These are phyloP conservation scores for Anniella stebbinsi DNA, from an alignment of 2,797 vertebrate genomes.

Conservation along the genomic window DNA sequence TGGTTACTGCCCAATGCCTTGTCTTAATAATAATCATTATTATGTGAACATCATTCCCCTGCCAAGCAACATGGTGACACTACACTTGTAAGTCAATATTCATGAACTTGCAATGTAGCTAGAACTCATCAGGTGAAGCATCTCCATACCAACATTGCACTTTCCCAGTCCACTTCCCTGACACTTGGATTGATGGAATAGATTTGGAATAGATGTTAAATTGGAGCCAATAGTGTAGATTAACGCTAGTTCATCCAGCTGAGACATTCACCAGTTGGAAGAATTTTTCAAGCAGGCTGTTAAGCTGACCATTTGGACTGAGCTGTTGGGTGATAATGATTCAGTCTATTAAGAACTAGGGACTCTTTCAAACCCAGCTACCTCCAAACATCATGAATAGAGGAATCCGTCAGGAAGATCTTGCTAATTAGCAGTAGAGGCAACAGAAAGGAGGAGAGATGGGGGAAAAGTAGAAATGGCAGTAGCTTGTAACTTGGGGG, in stretches of 20 bases:
- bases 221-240: rapidly evolving
- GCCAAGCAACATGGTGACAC: not conserved
- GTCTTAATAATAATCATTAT: not conserved
- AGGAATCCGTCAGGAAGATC: slow-evolving; percentile 20
- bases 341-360: not conserved
- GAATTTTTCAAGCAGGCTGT: slow-evolving; percentile 24
- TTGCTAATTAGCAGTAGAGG: slow-evolving; percentile 23
- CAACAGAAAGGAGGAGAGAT: not conserved
- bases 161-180: not conserved
- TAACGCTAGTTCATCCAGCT: slow-evolving; percentile 8
- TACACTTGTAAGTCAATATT: not conserved
- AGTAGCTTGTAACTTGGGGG: not conserved
- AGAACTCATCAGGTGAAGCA: not conserved
- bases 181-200: not conserved
- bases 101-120: not conserved
- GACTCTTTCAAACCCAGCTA: slow-evolving; percentile 13
- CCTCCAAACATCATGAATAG: slow-evolving; percentile 19
- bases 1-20: too few relatives aligned
- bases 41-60: not conserved
- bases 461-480: slow-evolving; percentile 16
- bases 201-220: slow-evolving; percentile 30
- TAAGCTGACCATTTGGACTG: not conserved
- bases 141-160: not conserved
- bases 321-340: not conserved
- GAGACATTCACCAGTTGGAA: slow-evolving; percentile 21